phyloP scores from a whole-genome alignment of 2,113 vertebrate genomes.

The Gnathonemus longibarbis region DNA sequence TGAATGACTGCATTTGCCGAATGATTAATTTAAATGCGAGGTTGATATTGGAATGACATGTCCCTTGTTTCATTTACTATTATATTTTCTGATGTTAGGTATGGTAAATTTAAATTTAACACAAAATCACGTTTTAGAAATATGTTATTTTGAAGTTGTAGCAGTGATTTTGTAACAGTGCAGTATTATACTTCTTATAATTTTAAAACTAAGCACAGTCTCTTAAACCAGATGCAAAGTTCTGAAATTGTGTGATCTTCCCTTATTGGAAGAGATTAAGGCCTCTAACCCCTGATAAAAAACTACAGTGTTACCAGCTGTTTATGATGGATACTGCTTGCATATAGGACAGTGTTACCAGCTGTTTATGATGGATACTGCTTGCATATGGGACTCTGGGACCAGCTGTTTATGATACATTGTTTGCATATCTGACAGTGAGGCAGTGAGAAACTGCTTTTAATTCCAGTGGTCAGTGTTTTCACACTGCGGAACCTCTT shows the following conservation, averaged over 20 bases:
- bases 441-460: background rate
- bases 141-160: background rate
- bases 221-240: background rate
- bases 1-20: background rate
- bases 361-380: background rate
- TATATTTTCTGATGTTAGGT: background rate
- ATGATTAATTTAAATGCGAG: background rate
- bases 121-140: background rate
- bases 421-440: background rate
- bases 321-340: background rate
- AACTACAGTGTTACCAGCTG: background rate
- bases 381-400: background rate
- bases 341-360: background rate
- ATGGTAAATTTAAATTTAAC: background rate
- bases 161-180: background rate
- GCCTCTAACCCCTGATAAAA: background rate
- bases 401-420: background rate
- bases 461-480: conserved; percentile 6
- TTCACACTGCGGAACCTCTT: background rate
- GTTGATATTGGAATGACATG: background rate
- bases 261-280: background rate
- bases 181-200: background rate
- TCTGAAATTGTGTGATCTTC: background rate
- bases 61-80: background rate
- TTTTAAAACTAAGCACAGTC: background rate